Conservation (phyloP, 2,888 invertebrate genomes). For the Drosophila parthenogenetica region DNA sequence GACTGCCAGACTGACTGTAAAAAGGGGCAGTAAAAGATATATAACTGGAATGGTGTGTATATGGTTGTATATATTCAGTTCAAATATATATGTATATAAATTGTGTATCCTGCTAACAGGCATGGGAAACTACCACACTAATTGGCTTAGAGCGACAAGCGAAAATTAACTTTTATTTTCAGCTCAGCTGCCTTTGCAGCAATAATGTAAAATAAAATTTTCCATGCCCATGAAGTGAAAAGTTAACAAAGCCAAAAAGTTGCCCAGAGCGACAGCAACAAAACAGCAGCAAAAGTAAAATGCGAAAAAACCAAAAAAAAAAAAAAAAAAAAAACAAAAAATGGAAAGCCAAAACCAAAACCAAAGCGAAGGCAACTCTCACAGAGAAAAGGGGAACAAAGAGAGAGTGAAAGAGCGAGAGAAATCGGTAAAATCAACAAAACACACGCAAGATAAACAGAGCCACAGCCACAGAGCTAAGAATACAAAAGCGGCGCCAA, state of each 20-base stretch:
- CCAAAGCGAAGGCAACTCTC: background rate
- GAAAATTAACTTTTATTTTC: slow-evolving; percentile 79
- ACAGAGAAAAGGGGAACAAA: background rate
- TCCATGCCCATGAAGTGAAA: slow-evolving; percentile 64
- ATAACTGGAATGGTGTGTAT: background rate
- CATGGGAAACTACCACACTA: slow-evolving; percentile 60
- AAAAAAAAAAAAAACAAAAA: too few species aligned
- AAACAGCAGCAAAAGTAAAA: slow-evolving; percentile 2
- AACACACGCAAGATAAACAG: slow-evolving; percentile 70
- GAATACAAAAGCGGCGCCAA: slow-evolving; percentile 44
- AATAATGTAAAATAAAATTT: slow-evolving; percentile 74
- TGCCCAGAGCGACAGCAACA: slow-evolving; percentile 53
- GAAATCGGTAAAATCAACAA: slow-evolving; percentile 76
- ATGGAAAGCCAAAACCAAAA: background rate
- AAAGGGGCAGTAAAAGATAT: slow-evolving; percentile 20
- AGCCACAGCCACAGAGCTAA: slow-evolving; percentile 35
- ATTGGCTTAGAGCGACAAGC: slow-evolving; percentile 80
- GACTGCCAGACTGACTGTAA: slow-evolving; percentile 11
- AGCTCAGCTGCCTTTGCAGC: slow-evolving; percentile 53
- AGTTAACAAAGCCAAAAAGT: slow-evolving; percentile 70
- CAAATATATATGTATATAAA: background rate
- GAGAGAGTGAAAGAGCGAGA: slow-evolving; percentile 14
- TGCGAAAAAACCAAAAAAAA: background rate
- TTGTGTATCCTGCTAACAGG: slow-evolving; percentile 1
- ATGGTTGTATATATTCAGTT: background rate